A percentile compares a stretch with the other conserved stretches of the same genome.
phyloP scores from a whole-genome alignment of 2,888 invertebrate species.

The Alviniconcha strummeri region DNA sequence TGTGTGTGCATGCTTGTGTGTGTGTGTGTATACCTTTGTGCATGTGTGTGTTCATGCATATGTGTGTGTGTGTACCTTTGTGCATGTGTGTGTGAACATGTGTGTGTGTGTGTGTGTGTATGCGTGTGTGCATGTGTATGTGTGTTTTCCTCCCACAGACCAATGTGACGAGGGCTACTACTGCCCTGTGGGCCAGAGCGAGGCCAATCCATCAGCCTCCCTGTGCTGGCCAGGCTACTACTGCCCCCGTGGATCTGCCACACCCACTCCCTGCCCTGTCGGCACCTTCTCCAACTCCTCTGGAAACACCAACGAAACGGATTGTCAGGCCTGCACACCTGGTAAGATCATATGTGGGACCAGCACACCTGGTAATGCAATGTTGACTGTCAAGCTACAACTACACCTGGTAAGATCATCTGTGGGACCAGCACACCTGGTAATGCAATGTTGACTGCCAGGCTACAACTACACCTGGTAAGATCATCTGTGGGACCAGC shows the following conservation, averaged over 20 bases:
- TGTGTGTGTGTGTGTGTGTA: background rate
- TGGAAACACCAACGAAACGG: constrained; percentile 62
- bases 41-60: background rate
- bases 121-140: background rate
- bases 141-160: constrained; percentile 44
- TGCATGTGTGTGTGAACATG: background rate
- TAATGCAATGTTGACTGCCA: too few relatives aligned
- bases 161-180: constrained; percentile 66
- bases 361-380: too few relatives aligned
- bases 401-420: too few relatives aligned
- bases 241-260: constrained; percentile 61
- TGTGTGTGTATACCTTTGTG: background rate
- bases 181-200: constrained; percentile 64
- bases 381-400: too few relatives aligned
- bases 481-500: too few relatives aligned
- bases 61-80: background rate
- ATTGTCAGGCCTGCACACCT: constrained; percentile 69
- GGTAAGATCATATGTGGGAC: constrained; percentile 39
- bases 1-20: background rate
- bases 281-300: constrained; percentile 68
- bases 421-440: too few relatives aligned
- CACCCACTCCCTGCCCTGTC: constrained; percentile 59
- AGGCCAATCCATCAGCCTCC: constrained; percentile 53
- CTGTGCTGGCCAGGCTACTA: constrained; percentile 65
- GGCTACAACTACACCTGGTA: too few relatives aligned